A percentile compares a stretch with the other conserved stretches of the same genome.
These are phyloP conservation scores for Leptogaster cylindrica DNA, from an alignment of 2,888 invertebrate genomes.

Conservation along the genomic window DNA sequence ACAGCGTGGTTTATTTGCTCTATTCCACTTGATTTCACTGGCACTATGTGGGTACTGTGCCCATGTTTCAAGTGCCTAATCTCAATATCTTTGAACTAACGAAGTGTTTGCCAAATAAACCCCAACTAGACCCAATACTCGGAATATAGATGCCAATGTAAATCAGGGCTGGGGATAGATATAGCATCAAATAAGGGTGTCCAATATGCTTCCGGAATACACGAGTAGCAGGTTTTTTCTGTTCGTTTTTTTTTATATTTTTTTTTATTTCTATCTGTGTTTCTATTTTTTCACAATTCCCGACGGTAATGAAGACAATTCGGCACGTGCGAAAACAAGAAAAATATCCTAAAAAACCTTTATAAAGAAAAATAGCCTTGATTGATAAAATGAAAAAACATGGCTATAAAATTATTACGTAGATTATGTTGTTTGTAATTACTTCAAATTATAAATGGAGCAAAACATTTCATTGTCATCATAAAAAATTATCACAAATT, in stretches of 20 bases:
- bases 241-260: too few species aligned
- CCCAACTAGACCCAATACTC: not conserved
- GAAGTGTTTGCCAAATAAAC: constrained; percentile 32
- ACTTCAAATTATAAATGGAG: too few species aligned
- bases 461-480: too few species aligned
- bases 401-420: too few species aligned
- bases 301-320: not conserved
- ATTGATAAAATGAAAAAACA: too few species aligned
- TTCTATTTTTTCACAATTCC: not conserved
- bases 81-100: constrained; percentile 39
- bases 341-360: too few species aligned
- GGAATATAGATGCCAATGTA: constrained; percentile 40
- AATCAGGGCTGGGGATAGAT: constrained; percentile 33
- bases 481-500: too few species aligned
- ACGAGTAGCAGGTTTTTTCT: constrained; percentile 10
- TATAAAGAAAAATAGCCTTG: too few species aligned
- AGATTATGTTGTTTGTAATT: too few species aligned
- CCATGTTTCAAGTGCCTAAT: constrained; percentile 9
- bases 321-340: not conserved
- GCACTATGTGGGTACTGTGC: constrained; percentile 27
- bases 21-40: constrained; percentile 27
- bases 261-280: too few species aligned
- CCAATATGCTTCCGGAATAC: constrained; percentile 15
- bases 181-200: constrained; percentile 28
- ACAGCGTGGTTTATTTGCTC: constrained; percentile 15